Evolutionary conservation across 2,797 vertebrate genomes (phyloP).

Genomic region (Esox lucius): DNA sequence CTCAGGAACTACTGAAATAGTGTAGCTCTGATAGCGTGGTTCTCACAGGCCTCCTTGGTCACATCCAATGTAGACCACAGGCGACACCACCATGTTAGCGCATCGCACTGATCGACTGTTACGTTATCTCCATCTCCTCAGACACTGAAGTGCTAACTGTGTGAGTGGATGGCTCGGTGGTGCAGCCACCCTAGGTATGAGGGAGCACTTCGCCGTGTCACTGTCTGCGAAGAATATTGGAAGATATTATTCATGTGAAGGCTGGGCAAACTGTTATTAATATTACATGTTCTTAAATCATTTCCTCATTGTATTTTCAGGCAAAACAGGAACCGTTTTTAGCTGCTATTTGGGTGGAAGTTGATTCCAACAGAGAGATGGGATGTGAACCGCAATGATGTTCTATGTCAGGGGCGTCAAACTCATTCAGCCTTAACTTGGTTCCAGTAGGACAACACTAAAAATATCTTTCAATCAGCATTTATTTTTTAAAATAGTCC

Average conservation of each 20-base stretch:
- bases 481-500: too few species aligned
- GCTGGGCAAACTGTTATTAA: conserved; percentile 75
- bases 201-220: conserved; percentile 36
- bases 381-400: conserved; percentile 6
- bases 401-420: too few species aligned
- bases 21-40: conserved; percentile 49
- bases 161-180: neutral
- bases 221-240: conserved; percentile 54
- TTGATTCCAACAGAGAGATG: conserved; percentile 46
- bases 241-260: conserved; percentile 61
- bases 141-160: conserved; percentile 33
- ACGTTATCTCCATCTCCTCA: neutral
- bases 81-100: conserved; percentile 50
- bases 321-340: conserved; percentile 54
- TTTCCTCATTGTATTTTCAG: conserved; percentile 57
- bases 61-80: conserved; percentile 35
- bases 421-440: too few species aligned
- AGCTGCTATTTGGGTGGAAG: conserved; percentile 67
- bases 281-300: conserved; percentile 57
- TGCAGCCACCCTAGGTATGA: conserved; percentile 1
- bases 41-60: conserved; percentile 40
- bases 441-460: too few species aligned
- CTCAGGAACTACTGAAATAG: conserved; percentile 74
- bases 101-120: conserved; percentile 38
- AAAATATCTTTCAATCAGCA: too few species aligned